A percentile compares a stretch with the other conserved stretches of the same genome.
Evolutionary conservation across 2,113 vertebrate species (phyloP).

Genomic region (Platysternon megacephalum): DNA sequence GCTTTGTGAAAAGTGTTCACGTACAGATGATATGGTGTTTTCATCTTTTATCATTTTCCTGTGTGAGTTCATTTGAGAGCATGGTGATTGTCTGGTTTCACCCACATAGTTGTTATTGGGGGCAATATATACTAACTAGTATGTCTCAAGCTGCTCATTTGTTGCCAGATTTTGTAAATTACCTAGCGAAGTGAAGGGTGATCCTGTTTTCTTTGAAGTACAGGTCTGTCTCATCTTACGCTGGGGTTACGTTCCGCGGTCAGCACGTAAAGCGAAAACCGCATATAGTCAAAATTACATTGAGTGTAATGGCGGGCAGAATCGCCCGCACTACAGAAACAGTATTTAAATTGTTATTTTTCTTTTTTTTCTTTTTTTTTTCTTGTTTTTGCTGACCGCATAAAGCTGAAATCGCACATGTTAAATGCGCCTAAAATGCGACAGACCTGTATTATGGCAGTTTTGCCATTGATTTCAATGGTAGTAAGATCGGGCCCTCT

Average conservation of each 20-base stretch:
- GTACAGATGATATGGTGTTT: not conserved
- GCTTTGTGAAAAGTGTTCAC: not conserved
- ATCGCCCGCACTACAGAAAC: too few relatives aligned
- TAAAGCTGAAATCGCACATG: too few relatives aligned
- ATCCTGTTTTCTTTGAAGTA: not conserved
- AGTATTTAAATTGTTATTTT: too few relatives aligned
- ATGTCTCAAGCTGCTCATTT: not conserved
- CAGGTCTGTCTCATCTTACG: too few relatives aligned
- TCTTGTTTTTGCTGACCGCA: too few relatives aligned
- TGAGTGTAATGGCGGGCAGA: too few relatives aligned
- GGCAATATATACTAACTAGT: not conserved
- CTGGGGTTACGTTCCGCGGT: too few relatives aligned
- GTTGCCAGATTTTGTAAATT: not conserved
- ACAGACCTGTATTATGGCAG: not conserved
- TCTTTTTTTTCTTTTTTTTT: too few relatives aligned
- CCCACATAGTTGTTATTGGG: not conserved
- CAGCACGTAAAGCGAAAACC: too few relatives aligned
- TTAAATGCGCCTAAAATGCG: too few relatives aligned
- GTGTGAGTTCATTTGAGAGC: not conserved
- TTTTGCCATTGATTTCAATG: slow-evolving; percentile 27
- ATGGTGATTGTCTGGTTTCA: not conserved
- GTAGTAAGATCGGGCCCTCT: not conserved
- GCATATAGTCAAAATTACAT: too few relatives aligned
- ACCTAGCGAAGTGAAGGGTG: not conserved
- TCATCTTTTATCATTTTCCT: not conserved